A percentile compares a stretch with the other conserved stretches of the same genome.
These are phyloP conservation scores for Scelioninae gen. 1 DNA, from an alignment of 2,888 invertebrate genomes.

Conservation along the genomic window DNA sequence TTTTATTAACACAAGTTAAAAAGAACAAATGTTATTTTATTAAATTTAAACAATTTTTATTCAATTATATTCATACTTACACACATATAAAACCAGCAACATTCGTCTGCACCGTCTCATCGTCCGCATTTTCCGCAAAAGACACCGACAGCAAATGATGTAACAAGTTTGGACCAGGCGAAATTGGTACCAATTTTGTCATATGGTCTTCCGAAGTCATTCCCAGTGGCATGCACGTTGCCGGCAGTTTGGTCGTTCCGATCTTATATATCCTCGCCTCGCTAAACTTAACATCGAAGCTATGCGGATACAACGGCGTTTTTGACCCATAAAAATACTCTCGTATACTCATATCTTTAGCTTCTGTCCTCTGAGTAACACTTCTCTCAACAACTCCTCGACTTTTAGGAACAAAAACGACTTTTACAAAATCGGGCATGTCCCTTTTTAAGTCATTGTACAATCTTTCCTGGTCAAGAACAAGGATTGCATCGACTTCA, in stretches of 20 bases:
- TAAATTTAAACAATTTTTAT: too few species aligned
- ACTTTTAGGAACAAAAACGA: constrained; percentile 96
- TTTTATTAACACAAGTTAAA: too few species aligned
- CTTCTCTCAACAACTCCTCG: constrained; percentile 97
- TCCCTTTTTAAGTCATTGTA: constrained; percentile 97
- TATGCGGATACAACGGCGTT: constrained; percentile 95
- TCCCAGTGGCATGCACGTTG: constrained; percentile 98
- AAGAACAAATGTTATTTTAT: too few species aligned
- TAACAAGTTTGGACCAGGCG: constrained; percentile 90
- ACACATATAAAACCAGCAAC: constrained; percentile 96
- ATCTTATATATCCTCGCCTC: constrained; percentile 97
- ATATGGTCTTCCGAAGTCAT: constrained; percentile 96
- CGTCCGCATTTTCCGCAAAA: constrained; percentile 92
- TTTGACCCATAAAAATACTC: constrained; percentile 97
- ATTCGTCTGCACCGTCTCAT: constrained; percentile 94
- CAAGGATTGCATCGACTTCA: constrained; percentile 97
- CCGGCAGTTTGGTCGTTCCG: constrained; percentile 96
- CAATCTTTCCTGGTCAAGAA: constrained; percentile 97
- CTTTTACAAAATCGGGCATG: constrained; percentile 96
- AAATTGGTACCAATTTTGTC: constrained; percentile 93
- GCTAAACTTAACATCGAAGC: constrained; percentile 95
- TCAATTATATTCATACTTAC: constrained; percentile 86
- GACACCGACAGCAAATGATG: constrained; percentile 96
- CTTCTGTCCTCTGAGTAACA: constrained; percentile 89
- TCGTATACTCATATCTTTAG: constrained; percentile 91